A percentile compares a stretch with the other conserved stretches of the same genome.
These are phyloP conservation scores for Agrochola litura DNA, from an alignment of 2,888 invertebrate species.

Conservation along the genomic window DNA sequence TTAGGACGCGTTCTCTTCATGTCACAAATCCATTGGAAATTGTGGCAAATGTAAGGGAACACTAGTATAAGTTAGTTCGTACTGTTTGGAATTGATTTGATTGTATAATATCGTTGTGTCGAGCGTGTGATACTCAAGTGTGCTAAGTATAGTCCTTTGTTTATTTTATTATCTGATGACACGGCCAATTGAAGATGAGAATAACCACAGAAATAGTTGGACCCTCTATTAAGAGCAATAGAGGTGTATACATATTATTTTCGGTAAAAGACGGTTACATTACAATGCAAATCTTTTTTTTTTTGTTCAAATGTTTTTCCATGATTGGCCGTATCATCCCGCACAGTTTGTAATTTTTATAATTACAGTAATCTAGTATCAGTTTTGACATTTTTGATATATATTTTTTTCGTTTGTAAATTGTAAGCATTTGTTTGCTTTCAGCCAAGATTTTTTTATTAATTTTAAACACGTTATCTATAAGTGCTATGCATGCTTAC, in stretches of 20 bases:
- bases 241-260: constrained; percentile 53
- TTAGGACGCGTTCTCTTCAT: constrained; percentile 56
- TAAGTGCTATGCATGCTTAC: constrained; percentile 90
- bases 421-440: constrained; percentile 91
- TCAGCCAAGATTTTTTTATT: constrained; percentile 80
- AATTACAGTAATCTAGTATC: constrained; percentile 65
- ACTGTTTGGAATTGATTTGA: constrained; percentile 73
- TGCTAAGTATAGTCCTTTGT: constrained; percentile 75
- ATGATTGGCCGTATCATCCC: constrained; percentile 39
- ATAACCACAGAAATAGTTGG: constrained; percentile 31
- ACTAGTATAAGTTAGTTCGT: constrained; percentile 64
- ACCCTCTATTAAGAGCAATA: constrained; percentile 51
- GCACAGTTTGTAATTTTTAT: constrained; percentile 57
- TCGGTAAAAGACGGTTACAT: not conserved
- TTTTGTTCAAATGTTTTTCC: not conserved
- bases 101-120: constrained; percentile 67
- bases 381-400: constrained; percentile 55
- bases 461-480: constrained; percentile 72
- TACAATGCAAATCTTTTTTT: not conserved
- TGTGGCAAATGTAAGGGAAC: constrained; percentile 65
- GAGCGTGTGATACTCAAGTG: constrained; percentile 80
- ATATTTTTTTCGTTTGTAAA: constrained; percentile 85
- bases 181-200: constrained; percentile 31
- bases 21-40: constrained; percentile 66
- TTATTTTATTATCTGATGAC: constrained; percentile 57